Base-by-base conservation (phyloP, 2,888 invertebrate species). In the Acronicta psi region DNA sequence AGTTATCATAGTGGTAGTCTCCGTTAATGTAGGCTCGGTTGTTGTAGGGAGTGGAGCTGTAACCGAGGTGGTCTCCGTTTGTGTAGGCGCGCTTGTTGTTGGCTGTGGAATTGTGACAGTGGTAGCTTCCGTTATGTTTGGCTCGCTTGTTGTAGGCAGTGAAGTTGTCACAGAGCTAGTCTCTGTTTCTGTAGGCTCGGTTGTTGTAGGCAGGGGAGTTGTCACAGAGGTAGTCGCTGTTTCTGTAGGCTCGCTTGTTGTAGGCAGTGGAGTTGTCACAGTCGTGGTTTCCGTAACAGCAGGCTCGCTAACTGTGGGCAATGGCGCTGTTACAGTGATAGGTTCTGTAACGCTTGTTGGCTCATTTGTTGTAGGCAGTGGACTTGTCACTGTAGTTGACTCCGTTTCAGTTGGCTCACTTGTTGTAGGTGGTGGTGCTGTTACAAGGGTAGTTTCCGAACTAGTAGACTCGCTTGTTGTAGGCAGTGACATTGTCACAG, bases 81-180 rank as follows among this genome's bases (percentile, higher is more conserved):
- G 3, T 0, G 29, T 7, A 0, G 18, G 20, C 20, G 37, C 41
- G 23, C 42, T 47, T 9, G 38, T 41, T 25, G 59, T 44, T 0
- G 59, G 52, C 2, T 53, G 47, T 23, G 52, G 47, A 16, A 45
- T 16, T 2, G 59, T 63, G 2, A 56, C 44, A 14, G 54, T 52
- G 41, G 46, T 20, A 11, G 36, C 23, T 14, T 46, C 36, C 7
- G 40, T 29, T 4, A 29, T 17, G 1, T 20, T n/a, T 16, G 31
- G 11, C 0, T 47, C 37, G 11, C n/a, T 38, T 6, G 13, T 13
- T 4, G 23, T 41, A 9, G 41, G 20, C 13, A n/a, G 8, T 2
- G 20, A 23, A n/a, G 2, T 1, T n/a, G 41, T 41, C 2, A 41
- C 23, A 9, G 23, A 7, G 8, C 7, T 23, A 9, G 41, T 23